Evolutionary conservation across 2,113 vertebrate genomes (phyloP).

Genomic region (Heterotilapia buettikoferi): DNA sequence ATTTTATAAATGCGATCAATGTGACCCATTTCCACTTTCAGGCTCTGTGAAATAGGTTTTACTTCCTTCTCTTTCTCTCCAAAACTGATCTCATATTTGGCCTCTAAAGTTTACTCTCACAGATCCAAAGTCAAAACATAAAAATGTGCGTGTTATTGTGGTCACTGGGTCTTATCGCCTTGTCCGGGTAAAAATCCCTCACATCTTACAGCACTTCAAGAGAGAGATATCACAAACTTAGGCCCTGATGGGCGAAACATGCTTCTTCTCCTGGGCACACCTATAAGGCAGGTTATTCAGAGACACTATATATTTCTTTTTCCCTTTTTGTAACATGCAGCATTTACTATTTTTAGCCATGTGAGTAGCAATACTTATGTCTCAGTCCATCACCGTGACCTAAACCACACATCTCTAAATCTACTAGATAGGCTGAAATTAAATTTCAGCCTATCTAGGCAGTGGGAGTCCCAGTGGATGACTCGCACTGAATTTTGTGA

Average conservation of each 20-base stretch:
- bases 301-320: neutral
- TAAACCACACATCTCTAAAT: neutral
- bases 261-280: neutral
- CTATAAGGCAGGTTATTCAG: neutral
- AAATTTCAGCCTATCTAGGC: no score
- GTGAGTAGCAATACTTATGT: neutral
- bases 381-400: neutral
- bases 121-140: neutral
- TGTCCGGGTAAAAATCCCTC: neutral
- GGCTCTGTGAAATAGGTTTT: neutral
- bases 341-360: neutral
- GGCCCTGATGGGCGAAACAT: neutral
- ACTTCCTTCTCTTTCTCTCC: neutral
- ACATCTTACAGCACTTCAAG: neutral
- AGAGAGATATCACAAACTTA: neutral
- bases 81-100: neutral
- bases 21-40: neutral
- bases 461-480: neutral
- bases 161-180: neutral
- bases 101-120: neutral
- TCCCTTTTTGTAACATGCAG: neutral
- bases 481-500: neutral
- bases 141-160: neutral
- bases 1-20: neutral
- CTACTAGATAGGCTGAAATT: neutral